These are phyloP conservation scores for Asteroscopus sphinx DNA, from an alignment of 2,888 invertebrate species.

Conservation along the genomic window DNA sequence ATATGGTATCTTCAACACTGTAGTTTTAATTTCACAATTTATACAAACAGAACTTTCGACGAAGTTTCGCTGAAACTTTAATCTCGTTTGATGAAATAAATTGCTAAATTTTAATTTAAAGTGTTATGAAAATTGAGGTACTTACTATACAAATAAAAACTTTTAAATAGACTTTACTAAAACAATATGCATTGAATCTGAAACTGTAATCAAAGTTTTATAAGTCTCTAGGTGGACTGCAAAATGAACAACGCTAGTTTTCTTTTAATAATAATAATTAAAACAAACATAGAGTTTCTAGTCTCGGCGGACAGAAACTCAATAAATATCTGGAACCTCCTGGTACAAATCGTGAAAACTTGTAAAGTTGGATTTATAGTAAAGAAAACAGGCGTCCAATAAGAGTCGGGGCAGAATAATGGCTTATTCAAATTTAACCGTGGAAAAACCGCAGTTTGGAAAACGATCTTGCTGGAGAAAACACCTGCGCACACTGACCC, in stretches of 20 bases:
- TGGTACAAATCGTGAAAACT: conserved; percentile 61
- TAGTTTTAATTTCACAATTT: conserved; percentile 7
- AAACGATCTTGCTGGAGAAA: conserved; percentile 68
- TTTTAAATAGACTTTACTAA: background rate
- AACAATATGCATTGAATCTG: background rate
- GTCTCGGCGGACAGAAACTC: conserved; percentile 30
- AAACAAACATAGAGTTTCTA: conserved; percentile 30
- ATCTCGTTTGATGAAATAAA: conserved; percentile 7
- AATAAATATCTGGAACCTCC: conserved; percentile 54
- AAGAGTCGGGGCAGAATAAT: conserved; percentile 73
- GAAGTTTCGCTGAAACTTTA: conserved; percentile 17
- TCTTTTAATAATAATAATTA: conserved; percentile 25
- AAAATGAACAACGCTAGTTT: too few relatives aligned
- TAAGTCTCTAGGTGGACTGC: too few relatives aligned
- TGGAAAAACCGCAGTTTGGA: conserved; percentile 77
- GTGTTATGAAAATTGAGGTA: conserved; percentile 5
- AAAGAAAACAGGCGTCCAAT: conserved; percentile 63
- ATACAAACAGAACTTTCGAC: conserved; percentile 5
- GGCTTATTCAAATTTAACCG: conserved; percentile 85
- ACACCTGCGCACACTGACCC: conserved; percentile 71
- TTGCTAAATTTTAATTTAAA: conserved; percentile 11
- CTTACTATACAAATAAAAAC: background rate
- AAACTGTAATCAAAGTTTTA: background rate
- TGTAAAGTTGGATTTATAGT: conserved; percentile 67
- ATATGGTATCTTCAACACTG: background rate